Conservation (phyloP, 2,113 vertebrate species). For the Nothocercus nigrocapillus region DNA sequence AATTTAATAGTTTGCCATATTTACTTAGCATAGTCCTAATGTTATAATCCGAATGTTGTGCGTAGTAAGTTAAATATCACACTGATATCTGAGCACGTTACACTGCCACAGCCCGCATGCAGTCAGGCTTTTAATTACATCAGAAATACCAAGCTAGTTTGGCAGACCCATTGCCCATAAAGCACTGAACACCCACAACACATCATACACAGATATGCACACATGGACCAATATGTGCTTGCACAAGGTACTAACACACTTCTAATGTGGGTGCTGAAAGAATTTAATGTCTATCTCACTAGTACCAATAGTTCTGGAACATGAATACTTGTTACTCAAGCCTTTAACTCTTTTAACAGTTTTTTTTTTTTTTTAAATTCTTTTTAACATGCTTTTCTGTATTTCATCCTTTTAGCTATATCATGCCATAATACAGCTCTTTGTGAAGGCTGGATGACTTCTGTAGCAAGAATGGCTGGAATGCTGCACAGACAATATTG, state of each 20-base stretch:
- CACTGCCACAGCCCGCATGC: background rate
- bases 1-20: background rate
- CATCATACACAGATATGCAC: background rate
- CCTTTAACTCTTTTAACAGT: conserved; percentile 10
- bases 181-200: background rate
- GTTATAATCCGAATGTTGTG: background rate
- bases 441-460: background rate
- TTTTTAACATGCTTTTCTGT: background rate
- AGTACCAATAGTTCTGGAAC: background rate
- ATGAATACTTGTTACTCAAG: background rate
- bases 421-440: background rate
- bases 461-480: background rate
- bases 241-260: background rate
- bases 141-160: background rate
- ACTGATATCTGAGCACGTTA: background rate
- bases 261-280: background rate
- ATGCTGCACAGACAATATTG: background rate
- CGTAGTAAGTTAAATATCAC: background rate
- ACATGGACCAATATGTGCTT: background rate
- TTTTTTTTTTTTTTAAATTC: no score
- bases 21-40: background rate
- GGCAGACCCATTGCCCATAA: background rate
- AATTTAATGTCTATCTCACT: background rate
- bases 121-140: background rate
- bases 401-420: background rate